These are phyloP conservation scores for Scrobipalpa costella DNA, from an alignment of 2,888 invertebrate genomes.

Conservation along the genomic window DNA sequence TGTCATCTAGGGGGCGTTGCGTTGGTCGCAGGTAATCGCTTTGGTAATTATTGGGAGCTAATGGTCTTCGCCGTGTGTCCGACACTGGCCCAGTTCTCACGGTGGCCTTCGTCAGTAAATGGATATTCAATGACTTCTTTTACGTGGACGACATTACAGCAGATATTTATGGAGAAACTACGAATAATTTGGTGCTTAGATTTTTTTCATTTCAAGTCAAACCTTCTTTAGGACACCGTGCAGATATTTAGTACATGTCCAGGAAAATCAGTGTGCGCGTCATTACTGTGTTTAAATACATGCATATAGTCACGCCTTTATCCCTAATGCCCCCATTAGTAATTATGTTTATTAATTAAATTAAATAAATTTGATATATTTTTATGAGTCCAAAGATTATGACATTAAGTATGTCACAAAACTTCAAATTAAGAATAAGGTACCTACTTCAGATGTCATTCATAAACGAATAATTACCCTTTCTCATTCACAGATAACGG, in stretches of 20 bases:
- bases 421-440: no score
- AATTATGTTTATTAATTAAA: no score
- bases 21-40: conserved; percentile 52
- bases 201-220: no score
- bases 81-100: conserved; percentile 57
- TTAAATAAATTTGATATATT: no score
- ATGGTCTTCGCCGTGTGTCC: conserved; percentile 51
- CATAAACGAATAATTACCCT: conserved; percentile 50
- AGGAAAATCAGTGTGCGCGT: no score
- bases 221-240: no score
- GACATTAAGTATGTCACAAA: no score
- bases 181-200: not conserved
- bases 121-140: conserved; percentile 33
- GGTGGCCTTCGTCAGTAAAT: conserved; percentile 32
- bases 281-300: no score
- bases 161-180: not conserved
- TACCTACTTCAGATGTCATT: conserved; percentile 44
- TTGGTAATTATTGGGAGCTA: conserved; percentile 68
- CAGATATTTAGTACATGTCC: no score
- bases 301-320: no score
- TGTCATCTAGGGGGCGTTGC: conserved; percentile 16
- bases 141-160: conserved; percentile 19
- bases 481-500: conserved; percentile 58
- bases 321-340: no score
- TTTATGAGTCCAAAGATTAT: no score